Base-by-base conservation (phyloP, 92 coral and sea anemone genomes). In the Porites lobata region DNA sequence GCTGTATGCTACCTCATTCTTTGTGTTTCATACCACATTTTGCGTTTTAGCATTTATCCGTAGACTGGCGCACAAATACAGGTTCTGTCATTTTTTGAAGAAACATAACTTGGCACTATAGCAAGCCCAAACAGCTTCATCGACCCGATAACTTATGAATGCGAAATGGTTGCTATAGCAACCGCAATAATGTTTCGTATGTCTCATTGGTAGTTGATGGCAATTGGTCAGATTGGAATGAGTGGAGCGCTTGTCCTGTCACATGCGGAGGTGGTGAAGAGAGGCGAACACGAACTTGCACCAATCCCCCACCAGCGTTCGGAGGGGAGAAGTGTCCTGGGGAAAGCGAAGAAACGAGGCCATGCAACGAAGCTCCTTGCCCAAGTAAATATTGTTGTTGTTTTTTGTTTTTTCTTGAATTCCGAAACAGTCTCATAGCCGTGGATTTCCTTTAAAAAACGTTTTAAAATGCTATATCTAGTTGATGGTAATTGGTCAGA, bases 231-330 rank as follows among this genome's bases (percentile, higher is more conserved):
- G 74, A 79, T 0, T 69, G 80, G 80, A 29, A 32, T 11, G 63
- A 51, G 8, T 76, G 86, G 86, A 62, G 19, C 1, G 6, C 51
- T 22, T 90, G 93, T 74, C 67, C 86, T 43, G 84, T 61, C 52
- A 85, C 93, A n/a, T 90, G 92, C 52, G 92, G 84, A 53, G 92
- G 89, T 50, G 92, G 92, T 15, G 56, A 56, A 6, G 80, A 89
- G 53, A 52, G 57, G 1, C 43, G 90, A 38, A 75, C 1, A 65
- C 72, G 87, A 4, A 77, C 86, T 64, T 89, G 93, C 73, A 52
- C 65, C 20, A 85, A 90, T 58, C 88, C 88, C 15, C 81, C 88
- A 1, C 22, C 85, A 11, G 65, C 63, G 6, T 81, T 81, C 9
- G 85, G 85, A 7, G 85, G 85, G 21, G 47, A 8, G 5, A n/a